These are phyloP conservation scores for Crocodylus rhombifer DNA, from an alignment of 2,797 vertebrate species.

Conservation along the genomic window DNA sequence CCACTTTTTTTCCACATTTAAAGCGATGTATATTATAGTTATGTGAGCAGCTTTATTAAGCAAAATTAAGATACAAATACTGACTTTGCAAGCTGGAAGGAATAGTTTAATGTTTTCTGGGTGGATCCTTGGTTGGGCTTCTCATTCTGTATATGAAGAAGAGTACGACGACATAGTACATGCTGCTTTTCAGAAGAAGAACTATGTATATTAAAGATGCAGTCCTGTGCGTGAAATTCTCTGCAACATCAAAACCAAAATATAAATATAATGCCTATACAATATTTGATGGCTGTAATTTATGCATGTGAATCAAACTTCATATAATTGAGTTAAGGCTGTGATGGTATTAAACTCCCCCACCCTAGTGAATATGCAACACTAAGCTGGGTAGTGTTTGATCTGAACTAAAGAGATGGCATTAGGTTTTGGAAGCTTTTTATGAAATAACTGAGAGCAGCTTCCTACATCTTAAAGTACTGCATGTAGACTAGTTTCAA, in stretches of 20 bases:
- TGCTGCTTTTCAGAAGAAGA: constrained; percentile 77
- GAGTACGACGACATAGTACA: constrained; percentile 55
- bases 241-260: constrained; percentile 22
- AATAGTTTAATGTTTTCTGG: constrained; percentile 1
- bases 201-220: constrained; percentile 73
- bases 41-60: neutral
- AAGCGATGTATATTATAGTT: neutral
- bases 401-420: neutral
- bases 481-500: neutral
- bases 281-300: neutral
- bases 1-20: neutral
- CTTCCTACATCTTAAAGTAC: neutral
- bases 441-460: neutral
- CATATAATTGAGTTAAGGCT: neutral
- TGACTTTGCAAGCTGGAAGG: neutral
- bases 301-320: neutral
- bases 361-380: too few species aligned
- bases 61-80: neutral
- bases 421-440: neutral
- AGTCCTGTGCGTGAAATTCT: constrained; percentile 44
- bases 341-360: too few species aligned
- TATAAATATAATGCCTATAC: neutral
- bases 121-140: neutral
- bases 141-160: constrained; percentile 53
- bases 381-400: neutral